Evolutionary conservation across 2,113 vertebrate species (phyloP).

Genomic region (Corythornis vintsioides): DNA sequence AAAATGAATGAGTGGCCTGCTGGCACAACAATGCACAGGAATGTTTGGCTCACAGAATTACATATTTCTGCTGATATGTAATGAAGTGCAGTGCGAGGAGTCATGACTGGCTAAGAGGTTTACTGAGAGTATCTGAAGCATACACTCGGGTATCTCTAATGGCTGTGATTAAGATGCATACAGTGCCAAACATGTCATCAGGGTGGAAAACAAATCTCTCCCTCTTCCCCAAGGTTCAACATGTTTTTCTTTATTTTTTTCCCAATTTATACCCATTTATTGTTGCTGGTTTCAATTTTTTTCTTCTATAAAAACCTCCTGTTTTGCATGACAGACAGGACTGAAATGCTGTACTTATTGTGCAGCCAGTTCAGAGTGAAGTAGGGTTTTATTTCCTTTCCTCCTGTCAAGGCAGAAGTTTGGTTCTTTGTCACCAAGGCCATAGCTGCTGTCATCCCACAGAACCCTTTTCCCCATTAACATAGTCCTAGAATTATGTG

Average conservation of each 20-base stretch:
- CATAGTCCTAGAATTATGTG: background rate
- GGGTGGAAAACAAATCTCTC: background rate
- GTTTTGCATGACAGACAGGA: background rate
- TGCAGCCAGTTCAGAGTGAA: background rate
- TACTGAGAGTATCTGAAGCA: background rate
- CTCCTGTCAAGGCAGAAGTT: background rate
- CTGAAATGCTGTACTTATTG: background rate
- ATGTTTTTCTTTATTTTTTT: background rate
- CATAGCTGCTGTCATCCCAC: background rate
- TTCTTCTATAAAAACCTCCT: background rate
- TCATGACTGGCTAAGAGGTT: background rate
- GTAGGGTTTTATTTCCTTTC: background rate
- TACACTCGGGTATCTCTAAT: background rate
- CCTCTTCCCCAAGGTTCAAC: background rate
- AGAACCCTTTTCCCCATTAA: background rate
- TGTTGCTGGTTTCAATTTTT: background rate
- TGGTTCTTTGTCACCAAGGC: background rate
- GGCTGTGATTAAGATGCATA: background rate
- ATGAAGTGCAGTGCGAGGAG: background rate
- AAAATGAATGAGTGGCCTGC: background rate
- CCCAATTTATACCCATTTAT: background rate
- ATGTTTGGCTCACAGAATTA: background rate
- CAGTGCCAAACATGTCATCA: background rate
- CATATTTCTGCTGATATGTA: background rate
- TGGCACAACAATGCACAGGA: background rate